Evolutionary conservation across 2,888 invertebrate genomes (phyloP).

Genomic region (Diaphora mendica): DNA sequence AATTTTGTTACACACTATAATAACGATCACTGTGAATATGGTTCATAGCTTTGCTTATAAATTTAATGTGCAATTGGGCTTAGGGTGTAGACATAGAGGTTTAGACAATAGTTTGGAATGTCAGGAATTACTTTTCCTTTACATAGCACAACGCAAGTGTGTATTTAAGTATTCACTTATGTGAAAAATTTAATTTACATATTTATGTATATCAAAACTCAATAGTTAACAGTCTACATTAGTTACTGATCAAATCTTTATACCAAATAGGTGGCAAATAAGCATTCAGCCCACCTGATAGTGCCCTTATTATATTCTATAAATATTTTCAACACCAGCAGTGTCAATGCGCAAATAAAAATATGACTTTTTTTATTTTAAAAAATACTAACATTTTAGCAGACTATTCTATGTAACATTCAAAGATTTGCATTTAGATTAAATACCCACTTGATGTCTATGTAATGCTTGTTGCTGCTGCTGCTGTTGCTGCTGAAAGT

Average conservation of each 20-base stretch:
- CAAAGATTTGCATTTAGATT: background rate
- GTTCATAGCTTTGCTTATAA: background rate
- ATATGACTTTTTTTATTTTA: background rate
- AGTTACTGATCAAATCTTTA: background rate
- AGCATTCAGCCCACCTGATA: background rate
- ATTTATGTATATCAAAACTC: background rate
- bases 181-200: background rate
- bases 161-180: background rate
- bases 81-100: background rate
- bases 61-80: background rate
- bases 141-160: background rate
- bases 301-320: background rate
- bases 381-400: background rate
- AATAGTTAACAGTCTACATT: background rate
- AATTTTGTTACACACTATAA: conserved; percentile 11
- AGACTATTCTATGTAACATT: conserved; percentile 9
- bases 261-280: background rate
- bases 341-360: background rate
- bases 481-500: conserved; percentile 70
- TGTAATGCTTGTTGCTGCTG: conserved; percentile 71
- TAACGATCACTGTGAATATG: background rate
- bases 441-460: conserved; percentile 62
- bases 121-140: background rate
- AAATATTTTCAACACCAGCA: background rate
- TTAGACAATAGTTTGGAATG: background rate